Conservation (phyloP, 2,113 vertebrate genomes). For the Camelus dromedarius region DNA sequence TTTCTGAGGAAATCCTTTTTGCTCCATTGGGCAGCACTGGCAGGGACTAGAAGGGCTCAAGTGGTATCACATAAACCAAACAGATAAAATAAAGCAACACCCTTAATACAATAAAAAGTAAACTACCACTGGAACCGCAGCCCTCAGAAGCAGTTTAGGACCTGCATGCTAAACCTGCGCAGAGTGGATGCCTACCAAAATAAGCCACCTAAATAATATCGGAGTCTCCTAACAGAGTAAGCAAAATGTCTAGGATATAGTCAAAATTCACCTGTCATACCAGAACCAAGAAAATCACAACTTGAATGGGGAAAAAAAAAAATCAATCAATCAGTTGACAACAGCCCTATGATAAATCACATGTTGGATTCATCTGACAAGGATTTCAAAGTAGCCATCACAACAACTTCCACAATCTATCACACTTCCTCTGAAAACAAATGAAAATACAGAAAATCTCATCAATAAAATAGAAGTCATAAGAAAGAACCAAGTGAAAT, state of each 20-base stretch:
- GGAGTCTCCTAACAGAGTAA: neutral
- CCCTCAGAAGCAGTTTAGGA: neutral
- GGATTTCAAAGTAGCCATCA: neutral
- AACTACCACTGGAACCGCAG: neutral
- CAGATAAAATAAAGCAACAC: neutral
- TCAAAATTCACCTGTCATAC: neutral
- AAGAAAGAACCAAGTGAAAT: neutral
- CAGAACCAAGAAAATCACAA: neutral
- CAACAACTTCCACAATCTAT: neutral
- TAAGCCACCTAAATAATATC: neutral
- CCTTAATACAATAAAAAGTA: neutral
- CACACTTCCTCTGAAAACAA: neutral
- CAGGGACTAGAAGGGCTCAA: neutral
- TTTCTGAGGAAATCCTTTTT: neutral
- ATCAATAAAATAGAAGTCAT: neutral
- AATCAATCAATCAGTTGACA: neutral
- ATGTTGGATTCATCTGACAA: neutral
- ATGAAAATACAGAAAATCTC: neutral
- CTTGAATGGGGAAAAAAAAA: neutral
- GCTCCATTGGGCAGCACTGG: neutral
- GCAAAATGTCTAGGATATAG: neutral
- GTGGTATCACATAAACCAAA: neutral
- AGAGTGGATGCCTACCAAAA: neutral
- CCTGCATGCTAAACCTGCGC: neutral
- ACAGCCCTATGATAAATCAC: neutral